Percentiles rank a stretch among this genome's conserved stretches.
Conservation (phyloP, 64 coral and sea anemone species). For the Exaiptasia diaphana region DNA sequence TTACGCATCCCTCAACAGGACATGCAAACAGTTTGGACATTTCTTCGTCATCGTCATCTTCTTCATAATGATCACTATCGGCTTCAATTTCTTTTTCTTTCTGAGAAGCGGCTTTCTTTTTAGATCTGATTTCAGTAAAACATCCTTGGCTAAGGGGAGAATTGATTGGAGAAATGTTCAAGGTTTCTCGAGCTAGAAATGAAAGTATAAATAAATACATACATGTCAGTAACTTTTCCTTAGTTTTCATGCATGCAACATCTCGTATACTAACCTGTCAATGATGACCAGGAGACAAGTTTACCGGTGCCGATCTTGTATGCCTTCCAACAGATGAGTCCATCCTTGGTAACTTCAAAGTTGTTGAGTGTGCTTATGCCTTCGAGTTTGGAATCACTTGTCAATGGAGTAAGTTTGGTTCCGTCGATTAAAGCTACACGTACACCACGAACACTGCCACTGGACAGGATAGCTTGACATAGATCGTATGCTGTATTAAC, state of each 20-base stretch:
- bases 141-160: neutral
- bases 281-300: neutral
- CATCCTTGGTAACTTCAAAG: neutral
- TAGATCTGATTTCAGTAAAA: neutral
- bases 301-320: neutral
- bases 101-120: neutral
- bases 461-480: neutral
- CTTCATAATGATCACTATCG: neutral
- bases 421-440: neutral
- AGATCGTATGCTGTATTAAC: neutral
- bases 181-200: neutral
- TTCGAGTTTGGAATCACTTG: neutral
- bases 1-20: neutral
- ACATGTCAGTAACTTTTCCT: too few species aligned
- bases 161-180: neutral
- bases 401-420: neutral
- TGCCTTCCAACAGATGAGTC: neutral
- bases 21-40: neutral
- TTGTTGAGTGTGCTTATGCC: conserved; percentile 3
- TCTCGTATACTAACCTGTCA: neutral
- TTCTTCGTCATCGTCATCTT: neutral
- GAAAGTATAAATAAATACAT: too few species aligned
- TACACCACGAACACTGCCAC: neutral
- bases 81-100: neutral
- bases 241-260: too few species aligned